Conservation (phyloP, 2,888 invertebrate genomes). For the Stenodera caucasica region DNA sequence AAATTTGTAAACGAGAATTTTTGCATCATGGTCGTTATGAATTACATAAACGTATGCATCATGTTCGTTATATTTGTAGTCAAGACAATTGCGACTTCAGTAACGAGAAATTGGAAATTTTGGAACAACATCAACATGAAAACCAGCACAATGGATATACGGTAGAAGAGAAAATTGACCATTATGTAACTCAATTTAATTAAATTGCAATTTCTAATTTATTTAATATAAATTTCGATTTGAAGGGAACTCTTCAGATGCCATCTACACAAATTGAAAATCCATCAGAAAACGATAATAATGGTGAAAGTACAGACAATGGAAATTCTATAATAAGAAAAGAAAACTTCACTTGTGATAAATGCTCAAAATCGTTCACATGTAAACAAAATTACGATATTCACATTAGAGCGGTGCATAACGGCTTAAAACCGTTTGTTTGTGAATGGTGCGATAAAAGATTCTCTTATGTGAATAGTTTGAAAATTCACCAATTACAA, state of each 20-base stretch:
- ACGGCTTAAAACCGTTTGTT: constrained; percentile 60
- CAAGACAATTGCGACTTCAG: constrained; percentile 36
- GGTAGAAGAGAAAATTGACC: constrained; percentile 51
- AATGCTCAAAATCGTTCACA: constrained; percentile 64
- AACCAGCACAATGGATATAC: constrained; percentile 60
- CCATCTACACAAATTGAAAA: not conserved
- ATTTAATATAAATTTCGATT: not conserved
- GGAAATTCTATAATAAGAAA: not conserved
- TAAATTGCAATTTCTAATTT: not conserved
- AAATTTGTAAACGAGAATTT: constrained; percentile 59
- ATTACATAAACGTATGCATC: constrained; percentile 64
- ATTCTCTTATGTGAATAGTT: constrained; percentile 65
- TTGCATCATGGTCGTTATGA: constrained; percentile 58
- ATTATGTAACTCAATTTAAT: constrained; percentile 37
- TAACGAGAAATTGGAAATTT: constrained; percentile 53
- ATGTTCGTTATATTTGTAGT: constrained; percentile 63
- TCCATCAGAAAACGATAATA: not conserved
- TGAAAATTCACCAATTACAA: constrained; percentile 60
- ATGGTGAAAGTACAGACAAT: not conserved
- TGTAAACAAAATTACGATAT: constrained; percentile 64
- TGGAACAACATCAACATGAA: constrained; percentile 62
- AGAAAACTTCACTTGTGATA: constrained; percentile 54
- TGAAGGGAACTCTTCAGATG: constrained; percentile 17
- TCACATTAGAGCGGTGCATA: constrained; percentile 64
- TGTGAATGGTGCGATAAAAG: constrained; percentile 63